Evolutionary conservation across 2,113 vertebrate genomes (phyloP).

Genomic region (Corapipo altera): DNA sequence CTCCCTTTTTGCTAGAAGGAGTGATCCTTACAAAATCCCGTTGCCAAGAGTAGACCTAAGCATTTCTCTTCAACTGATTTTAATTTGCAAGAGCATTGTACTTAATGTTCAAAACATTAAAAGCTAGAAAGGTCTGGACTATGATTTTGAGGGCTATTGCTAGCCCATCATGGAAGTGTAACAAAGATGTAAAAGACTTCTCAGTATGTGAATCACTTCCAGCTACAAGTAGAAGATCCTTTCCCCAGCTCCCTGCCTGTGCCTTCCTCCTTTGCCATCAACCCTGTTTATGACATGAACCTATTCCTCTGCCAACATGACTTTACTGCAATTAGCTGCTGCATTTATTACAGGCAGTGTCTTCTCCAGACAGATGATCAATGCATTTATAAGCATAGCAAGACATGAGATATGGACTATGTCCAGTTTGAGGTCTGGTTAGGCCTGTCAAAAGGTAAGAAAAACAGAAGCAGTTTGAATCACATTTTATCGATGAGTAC

Average conservation of each 20-base stretch:
- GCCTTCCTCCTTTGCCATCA: background rate
- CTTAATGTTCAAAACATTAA: background rate
- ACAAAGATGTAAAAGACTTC: background rate
- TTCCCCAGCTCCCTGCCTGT: background rate
- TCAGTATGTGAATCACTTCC: background rate
- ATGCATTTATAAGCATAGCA: background rate
- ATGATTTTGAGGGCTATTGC: background rate
- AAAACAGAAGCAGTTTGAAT: background rate
- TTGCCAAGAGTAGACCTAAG: conserved; percentile 29
- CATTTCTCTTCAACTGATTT: background rate
- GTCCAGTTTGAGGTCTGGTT: background rate
- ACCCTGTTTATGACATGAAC: background rate
- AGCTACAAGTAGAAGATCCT: background rate
- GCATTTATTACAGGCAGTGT: background rate
- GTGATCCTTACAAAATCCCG: background rate
- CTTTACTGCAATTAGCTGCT: background rate
- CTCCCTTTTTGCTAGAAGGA: conserved; percentile 13
- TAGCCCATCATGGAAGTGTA: background rate
- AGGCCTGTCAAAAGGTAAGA: background rate
- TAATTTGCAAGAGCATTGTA: background rate
- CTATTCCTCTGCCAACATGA: background rate
- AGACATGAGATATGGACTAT: background rate
- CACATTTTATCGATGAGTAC: background rate
- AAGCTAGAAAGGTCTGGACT: background rate
- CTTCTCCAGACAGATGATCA: background rate